These are phyloP conservation scores for Pristionchus maxplancki DNA, from an alignment of 2,888 invertebrate species.

Conservation along the genomic window DNA sequence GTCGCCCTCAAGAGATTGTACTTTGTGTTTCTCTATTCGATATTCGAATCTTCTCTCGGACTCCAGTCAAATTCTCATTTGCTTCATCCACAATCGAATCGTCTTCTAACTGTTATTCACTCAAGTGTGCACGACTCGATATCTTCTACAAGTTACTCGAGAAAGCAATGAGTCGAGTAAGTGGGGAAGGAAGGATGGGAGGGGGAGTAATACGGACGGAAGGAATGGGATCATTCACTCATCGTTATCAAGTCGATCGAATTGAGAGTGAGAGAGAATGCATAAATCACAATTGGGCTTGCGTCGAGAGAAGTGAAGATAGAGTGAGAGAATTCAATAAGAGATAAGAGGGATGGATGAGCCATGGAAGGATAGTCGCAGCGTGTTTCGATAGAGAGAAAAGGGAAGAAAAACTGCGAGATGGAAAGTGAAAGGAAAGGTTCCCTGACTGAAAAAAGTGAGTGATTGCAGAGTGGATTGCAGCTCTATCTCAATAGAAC, in stretches of 20 bases:
- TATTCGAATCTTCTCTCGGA: slow-evolving; percentile 43
- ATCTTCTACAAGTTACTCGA: slow-evolving; percentile 48
- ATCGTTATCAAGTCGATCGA: slow-evolving; percentile 32
- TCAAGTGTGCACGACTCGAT: slow-evolving; percentile 50
- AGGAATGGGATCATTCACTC: slow-evolving; percentile 31
- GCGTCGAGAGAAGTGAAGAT: slow-evolving; percentile 18
- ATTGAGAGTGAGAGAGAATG: slow-evolving; percentile 34
- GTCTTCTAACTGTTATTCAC: slow-evolving; percentile 13
- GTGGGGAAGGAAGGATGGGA: background rate
- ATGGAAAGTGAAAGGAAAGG: background rate
- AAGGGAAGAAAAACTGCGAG: background rate
- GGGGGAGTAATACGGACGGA: slow-evolving; percentile 23
- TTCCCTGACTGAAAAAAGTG: background rate
- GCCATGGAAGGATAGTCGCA: background rate
- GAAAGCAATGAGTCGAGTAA: slow-evolving; percentile 47
- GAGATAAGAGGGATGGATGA: slow-evolving; percentile 21
- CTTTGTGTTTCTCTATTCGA: slow-evolving; percentile 6
- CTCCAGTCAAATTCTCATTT: slow-evolving; percentile 41
- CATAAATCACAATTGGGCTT: slow-evolving; percentile 45
- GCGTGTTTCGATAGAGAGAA: background rate
- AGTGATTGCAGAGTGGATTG: slow-evolving; percentile 42
- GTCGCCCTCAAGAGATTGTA: slow-evolving; percentile 50
- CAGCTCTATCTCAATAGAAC: slow-evolving; percentile 39
- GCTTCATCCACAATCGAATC: background rate
- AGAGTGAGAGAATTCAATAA: slow-evolving; percentile 41